A percentile compares a stretch with the other conserved stretches of the same genome.
Evolutionary conservation across 2,888 invertebrate species (phyloP).

Genomic region (Glaucopsyche alexis): DNA sequence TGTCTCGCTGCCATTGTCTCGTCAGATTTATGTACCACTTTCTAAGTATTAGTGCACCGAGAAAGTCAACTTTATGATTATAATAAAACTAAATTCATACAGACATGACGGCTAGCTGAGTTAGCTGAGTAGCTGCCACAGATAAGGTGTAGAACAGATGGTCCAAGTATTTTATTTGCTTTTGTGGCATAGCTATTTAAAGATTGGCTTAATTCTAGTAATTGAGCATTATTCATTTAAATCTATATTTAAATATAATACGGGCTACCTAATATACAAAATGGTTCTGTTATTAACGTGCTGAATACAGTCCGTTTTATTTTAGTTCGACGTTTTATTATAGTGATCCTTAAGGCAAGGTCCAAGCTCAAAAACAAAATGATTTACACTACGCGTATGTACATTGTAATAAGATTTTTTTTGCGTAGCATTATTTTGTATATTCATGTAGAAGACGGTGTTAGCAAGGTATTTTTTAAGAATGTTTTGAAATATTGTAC

Average conservation of each 20-base stretch:
- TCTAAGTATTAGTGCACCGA: constrained; percentile 25
- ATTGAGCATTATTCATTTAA: neutral
- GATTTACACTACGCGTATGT: too few relatives aligned
- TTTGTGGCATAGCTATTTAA: neutral
- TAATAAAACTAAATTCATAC: constrained; percentile 15
- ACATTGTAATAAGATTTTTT: too few relatives aligned
- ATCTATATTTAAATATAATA: neutral
- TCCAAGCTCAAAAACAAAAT: too few relatives aligned
- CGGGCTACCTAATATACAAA: neutral
- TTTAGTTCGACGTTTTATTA: too few relatives aligned
- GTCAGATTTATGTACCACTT: constrained; percentile 13
- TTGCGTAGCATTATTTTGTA: too few relatives aligned
- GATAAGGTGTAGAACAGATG: too few relatives aligned
- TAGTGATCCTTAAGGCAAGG: too few relatives aligned
- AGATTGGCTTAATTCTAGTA: neutral
- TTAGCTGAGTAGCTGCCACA: neutral
- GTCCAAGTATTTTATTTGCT: too few relatives aligned
- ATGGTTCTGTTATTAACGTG: neutral
- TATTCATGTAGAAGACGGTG: too few relatives aligned
- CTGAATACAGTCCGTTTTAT: too few relatives aligned
- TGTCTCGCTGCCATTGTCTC: constrained; percentile 13
- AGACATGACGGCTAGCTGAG: neutral
- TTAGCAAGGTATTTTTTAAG: too few relatives aligned
- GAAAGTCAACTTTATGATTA: constrained; percentile 28
- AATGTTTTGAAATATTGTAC: too few relatives aligned